Conservation (phyloP, 2,113 vertebrate genomes). For the Tachuris rubrigastra region DNA sequence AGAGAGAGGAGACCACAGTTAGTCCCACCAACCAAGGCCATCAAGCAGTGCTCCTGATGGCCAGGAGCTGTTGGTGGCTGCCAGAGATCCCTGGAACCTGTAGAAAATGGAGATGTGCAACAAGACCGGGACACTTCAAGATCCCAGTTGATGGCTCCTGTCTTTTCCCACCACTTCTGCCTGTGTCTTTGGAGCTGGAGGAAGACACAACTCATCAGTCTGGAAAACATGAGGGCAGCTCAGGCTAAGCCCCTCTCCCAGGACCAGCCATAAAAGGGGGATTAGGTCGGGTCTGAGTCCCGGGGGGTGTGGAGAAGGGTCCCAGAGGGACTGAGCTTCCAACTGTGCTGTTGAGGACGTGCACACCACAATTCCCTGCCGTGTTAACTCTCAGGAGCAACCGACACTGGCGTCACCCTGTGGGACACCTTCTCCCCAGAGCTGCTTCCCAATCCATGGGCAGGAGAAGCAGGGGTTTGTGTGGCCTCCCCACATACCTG, state of each 20-base stretch:
- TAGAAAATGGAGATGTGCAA: background rate
- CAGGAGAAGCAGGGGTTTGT: background rate
- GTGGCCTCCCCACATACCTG: background rate
- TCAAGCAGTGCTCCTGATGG: background rate
- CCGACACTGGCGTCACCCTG: background rate
- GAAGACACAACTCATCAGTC: background rate
- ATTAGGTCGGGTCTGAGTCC: background rate
- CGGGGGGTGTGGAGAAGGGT: background rate
- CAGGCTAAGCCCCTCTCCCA: background rate
- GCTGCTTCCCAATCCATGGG: background rate
- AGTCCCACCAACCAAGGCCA: background rate
- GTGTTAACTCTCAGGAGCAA: background rate
- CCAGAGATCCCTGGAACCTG: background rate
- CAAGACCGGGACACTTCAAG: background rate
- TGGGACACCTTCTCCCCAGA: background rate
- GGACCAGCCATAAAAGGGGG: background rate
- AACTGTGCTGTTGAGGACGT: background rate
- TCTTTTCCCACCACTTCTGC: background rate
- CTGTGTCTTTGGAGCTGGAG: background rate
- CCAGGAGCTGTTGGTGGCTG: background rate
- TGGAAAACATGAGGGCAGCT: background rate
- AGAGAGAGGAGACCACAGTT: background rate
- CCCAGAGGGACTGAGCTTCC: background rate
- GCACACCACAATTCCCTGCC: accelerated
- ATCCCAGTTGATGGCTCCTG: background rate